phyloP scores from a whole-genome alignment of 1,140 invertebrate species.

The Myzus persicae region DNA sequence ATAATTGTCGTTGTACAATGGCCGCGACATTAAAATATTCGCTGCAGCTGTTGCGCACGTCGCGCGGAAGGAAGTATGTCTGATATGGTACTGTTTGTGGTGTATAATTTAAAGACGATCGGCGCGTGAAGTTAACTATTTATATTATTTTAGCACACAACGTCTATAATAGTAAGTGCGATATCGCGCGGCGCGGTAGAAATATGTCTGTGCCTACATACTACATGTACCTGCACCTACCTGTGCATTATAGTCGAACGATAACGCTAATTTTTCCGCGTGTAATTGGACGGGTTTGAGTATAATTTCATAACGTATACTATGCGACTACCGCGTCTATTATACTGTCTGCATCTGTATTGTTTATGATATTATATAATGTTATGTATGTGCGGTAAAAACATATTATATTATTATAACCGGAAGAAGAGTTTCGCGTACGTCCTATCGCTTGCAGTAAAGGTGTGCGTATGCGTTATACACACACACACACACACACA shows the following conservation, averaged over 20 bases:
- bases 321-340: background rate
- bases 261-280: background rate
- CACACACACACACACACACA: too few relatives aligned
- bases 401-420: background rate
- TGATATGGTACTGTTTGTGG: too few relatives aligned
- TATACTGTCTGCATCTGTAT: background rate
- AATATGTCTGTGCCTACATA: too few relatives aligned
- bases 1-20: background rate
- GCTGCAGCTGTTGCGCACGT: background rate
- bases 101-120: background rate
- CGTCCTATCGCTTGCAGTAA: background rate
- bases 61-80: background rate
- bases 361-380: background rate
- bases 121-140: background rate
- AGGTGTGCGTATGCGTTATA: background rate
- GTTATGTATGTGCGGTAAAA: background rate
- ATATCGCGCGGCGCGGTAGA: too few relatives aligned
- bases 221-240: too few relatives aligned
- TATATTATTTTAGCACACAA: background rate
- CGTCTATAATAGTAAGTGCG: background rate
- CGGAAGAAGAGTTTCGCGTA: background rate
- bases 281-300: background rate
- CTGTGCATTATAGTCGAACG: background rate
- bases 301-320: background rate
- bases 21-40: background rate